Percentiles rank a stretch among this genome's conserved stretches.
Evolutionary conservation across 1,140 invertebrate genomes (phyloP).

Genomic region (Phortica variegata): DNA sequence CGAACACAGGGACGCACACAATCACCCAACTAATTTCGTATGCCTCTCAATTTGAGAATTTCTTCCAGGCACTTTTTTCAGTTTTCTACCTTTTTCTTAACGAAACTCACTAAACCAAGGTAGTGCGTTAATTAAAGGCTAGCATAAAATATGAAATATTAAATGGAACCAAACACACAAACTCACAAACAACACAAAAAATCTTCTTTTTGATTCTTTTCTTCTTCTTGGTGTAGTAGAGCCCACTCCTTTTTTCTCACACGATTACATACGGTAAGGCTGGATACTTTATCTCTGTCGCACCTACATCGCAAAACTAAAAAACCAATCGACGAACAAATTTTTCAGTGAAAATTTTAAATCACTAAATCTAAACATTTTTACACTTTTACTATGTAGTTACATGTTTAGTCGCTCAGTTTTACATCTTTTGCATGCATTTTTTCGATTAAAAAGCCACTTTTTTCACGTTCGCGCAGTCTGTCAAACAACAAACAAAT

Average conservation of each 20-base stretch:
- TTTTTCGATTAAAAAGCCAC: too few relatives aligned
- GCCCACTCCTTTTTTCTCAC: constrained; percentile 20
- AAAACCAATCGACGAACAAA: too few relatives aligned
- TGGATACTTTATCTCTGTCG: constrained; percentile 21
- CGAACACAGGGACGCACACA: constrained; percentile 9
- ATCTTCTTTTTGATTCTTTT: constrained; percentile 27
- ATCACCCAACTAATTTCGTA: background rate
- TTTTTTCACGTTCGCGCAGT: too few relatives aligned
- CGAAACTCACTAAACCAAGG: constrained; percentile 1
- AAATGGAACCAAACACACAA: constrained; percentile 23
- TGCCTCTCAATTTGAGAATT: constrained; percentile 6
- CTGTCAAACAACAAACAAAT: too few relatives aligned
- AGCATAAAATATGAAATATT: constrained; percentile 22
- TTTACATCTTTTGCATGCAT: too few relatives aligned
- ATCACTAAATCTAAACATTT: too few relatives aligned
- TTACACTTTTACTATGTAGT: too few relatives aligned
- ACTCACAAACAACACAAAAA: constrained; percentile 25
- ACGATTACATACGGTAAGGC: constrained; percentile 21
- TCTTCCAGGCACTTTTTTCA: constrained; percentile 18
- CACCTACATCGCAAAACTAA: constrained; percentile 18
- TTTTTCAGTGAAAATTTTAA: too few relatives aligned
- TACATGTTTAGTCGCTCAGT: too few relatives aligned
- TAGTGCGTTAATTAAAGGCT: too few relatives aligned
- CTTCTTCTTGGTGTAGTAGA: constrained; percentile 20
- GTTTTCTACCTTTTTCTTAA: constrained; percentile 5